Evolutionary conservation across 2,888 invertebrate genomes (phyloP).

Genomic region (Coelopa pilipes): DNA sequence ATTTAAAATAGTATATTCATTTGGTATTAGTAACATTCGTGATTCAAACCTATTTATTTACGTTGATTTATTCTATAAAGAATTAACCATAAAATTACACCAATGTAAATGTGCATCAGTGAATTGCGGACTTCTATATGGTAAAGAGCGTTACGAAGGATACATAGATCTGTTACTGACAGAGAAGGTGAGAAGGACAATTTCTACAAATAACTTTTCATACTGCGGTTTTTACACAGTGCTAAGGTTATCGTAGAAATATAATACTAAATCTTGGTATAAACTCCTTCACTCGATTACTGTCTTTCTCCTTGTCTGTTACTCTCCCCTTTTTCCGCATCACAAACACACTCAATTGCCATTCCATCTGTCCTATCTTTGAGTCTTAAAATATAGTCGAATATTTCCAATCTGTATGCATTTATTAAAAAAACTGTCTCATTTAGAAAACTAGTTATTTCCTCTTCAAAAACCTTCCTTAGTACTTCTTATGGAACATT

Average conservation of each 20-base stretch:
- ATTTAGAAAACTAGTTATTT: slow-evolving; percentile 24
- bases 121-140: slow-evolving; percentile 27
- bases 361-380: slow-evolving; percentile 17
- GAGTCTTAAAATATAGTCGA: slow-evolving; percentile 19
- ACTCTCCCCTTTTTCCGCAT: slow-evolving; percentile 27
- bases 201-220: slow-evolving; percentile 3
- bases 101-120: slow-evolving; percentile 27
- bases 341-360: slow-evolving; percentile 19
- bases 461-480: slow-evolving; percentile 12
- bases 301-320: slow-evolving; percentile 28
- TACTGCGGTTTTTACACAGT: slow-evolving; percentile 18
- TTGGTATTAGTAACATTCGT: no score
- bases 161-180: slow-evolving; percentile 26
- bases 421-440: slow-evolving; percentile 11
- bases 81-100: no score
- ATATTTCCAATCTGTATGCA: slow-evolving; percentile 8
- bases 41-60: no score
- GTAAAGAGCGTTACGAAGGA: slow-evolving; percentile 18
- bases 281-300: slow-evolving; percentile 27
- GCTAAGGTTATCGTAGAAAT: slow-evolving; percentile 34
- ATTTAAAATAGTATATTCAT: no score
- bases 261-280: slow-evolving; percentile 32
- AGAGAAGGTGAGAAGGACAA: slow-evolving; percentile 38
- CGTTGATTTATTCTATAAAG: no score
- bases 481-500: slow-evolving; percentile 13